Evolutionary conservation across 2,113 vertebrate species (phyloP), one percentile per base, ranked within the genome.

Genomic region (Tamias sibiricus): DNA sequence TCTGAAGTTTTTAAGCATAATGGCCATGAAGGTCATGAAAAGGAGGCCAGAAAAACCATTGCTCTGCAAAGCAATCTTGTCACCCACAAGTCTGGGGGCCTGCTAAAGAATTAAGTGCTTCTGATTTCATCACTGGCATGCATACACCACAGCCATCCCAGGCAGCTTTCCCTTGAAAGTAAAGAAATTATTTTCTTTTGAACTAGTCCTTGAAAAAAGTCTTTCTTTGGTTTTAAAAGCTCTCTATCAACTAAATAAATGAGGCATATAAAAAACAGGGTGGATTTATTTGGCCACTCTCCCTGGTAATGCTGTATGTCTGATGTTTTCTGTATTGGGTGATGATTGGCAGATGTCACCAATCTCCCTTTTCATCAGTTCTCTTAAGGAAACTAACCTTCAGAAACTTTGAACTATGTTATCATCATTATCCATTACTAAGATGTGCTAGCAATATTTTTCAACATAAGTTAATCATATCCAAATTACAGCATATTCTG

Each of bases 151-250:
- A 35, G 35, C 37, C 52, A 30, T 47, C 54, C n/a, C 42, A 20
- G 44, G n/a, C 9, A 24, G 22, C 37, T 94, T 66, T 92, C 37
- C 71, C 68, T 57, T 72, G 28, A 44, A 54, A 81, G 19, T 57
- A 76, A 94, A 90, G 22, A 44, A 37, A 77, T 90, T 94, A 8
- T 95, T 19, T 62, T 95, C n/a, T 64, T 95, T 88, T 75, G 9
- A 8, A n/a, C 20, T n/a, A 47, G 30, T 62, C 19, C 69, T 47
- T 79, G 42, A 90, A 84, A 59, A 69, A 89, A 71, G 2, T 42
- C n/a, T 77, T n/a, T 86, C n/a, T 52, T 4, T 47, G 8, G 1
- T 42, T 32, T 74, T 59, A 57, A 95, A 82, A 49, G 37, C 8
- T 83, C 86, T 83, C 37, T 44, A 47, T 57, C 42, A 75, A 71